Evolutionary conservation across 2,888 invertebrate species (phyloP).

Genomic region (Drosophila maculinotata): DNA sequence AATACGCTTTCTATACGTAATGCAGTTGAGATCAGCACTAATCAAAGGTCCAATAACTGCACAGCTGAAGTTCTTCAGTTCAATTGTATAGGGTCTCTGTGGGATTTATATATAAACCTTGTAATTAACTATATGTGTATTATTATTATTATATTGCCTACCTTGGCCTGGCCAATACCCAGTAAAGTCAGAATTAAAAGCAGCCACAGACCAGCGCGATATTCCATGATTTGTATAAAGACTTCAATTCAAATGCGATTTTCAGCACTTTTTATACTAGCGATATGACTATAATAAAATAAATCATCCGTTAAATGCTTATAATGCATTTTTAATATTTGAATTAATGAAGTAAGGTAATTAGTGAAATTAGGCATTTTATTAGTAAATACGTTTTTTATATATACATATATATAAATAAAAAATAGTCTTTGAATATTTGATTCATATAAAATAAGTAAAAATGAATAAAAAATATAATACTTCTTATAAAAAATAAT

Average conservation of each 20-base stretch:
- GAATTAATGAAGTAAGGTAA: neutral
- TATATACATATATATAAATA: too few relatives aligned
- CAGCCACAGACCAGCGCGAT: neutral
- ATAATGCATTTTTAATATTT: neutral
- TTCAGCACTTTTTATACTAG: conserved; percentile 2
- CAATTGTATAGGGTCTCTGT: conserved; percentile 6
- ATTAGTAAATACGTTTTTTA: too few relatives aligned
- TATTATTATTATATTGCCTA: too few relatives aligned
- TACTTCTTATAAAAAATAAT: too few relatives aligned
- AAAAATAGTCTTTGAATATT: too few relatives aligned
- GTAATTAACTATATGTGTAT: too few relatives aligned
- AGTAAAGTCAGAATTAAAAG: neutral
- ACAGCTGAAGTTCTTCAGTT: conserved; percentile 38
- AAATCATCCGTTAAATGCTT: neutral
- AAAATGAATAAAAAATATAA: too few relatives aligned
- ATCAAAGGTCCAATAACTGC: fast-evolving
- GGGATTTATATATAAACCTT: too few relatives aligned
- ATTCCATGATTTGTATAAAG: neutral
- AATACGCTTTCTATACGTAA: conserved; percentile 1
- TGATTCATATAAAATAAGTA: too few relatives aligned
- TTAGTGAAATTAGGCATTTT: too few relatives aligned
- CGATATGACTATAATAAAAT: neutral
- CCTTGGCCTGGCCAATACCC: conserved; percentile 10
- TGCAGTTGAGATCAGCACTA: neutral
- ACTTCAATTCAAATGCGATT: neutral